Conservation (phyloP, 2,113 vertebrate genomes). For the Origma solitaria region DNA sequence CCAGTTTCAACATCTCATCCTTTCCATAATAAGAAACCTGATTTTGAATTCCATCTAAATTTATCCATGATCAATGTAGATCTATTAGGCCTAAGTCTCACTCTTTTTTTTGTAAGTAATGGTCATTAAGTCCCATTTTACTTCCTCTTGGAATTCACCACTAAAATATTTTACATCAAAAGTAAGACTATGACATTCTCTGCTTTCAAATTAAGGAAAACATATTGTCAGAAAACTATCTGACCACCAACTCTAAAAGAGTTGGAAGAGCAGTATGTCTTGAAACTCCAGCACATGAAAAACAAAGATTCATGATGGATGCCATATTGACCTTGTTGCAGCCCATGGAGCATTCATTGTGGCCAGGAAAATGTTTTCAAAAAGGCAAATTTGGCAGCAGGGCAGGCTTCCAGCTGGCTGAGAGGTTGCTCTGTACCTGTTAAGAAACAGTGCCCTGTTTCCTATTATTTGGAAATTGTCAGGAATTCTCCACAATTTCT, state of each 20-base stretch:
- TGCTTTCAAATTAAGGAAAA: background rate
- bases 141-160: background rate
- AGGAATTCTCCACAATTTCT: background rate
- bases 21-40: background rate
- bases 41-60: constrained; percentile 5
- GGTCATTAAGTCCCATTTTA: background rate
- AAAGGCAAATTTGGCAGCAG: background rate
- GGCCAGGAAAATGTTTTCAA: background rate
- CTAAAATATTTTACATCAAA: background rate
- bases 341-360: background rate
- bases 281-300: background rate
- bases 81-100: background rate
- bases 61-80: background rate
- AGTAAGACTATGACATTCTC: background rate
- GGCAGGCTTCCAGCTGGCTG: background rate
- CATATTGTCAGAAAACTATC: background rate
- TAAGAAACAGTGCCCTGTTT: background rate
- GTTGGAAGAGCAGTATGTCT: background rate
- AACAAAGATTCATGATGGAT: background rate
- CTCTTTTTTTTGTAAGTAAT: background rate
- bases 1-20: background rate
- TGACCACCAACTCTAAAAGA: background rate
- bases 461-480: background rate
- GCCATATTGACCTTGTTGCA: background rate
- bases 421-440: background rate